Evolutionary conservation across 2,888 invertebrate genomes (phyloP).

Genomic region (Pimpla rufipes): DNA sequence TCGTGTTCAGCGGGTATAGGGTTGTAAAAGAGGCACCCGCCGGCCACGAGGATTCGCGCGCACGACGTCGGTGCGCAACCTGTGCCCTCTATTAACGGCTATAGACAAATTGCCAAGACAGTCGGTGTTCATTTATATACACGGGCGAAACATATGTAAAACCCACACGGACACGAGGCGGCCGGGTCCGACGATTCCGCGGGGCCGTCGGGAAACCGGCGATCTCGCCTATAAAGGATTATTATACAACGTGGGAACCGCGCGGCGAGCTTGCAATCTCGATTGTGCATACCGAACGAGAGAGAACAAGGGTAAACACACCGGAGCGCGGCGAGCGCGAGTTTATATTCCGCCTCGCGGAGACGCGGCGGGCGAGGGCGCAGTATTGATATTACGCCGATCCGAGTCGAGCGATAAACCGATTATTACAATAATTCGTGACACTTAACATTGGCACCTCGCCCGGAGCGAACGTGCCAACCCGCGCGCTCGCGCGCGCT

Average conservation of each 20-base stretch:
- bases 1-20: constrained; percentile 36
- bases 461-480: constrained; percentile 21
- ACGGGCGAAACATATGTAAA: neutral
- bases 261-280: neutral
- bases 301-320: constrained; percentile 21
- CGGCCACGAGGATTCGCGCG: constrained; percentile 19
- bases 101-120: constrained; percentile 64
- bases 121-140: constrained; percentile 26
- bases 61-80: constrained; percentile 66
- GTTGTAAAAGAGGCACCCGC: constrained; percentile 55
- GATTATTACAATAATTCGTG: constrained; percentile 44
- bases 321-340: neutral
- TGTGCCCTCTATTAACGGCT: constrained; percentile 69
- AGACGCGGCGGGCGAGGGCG: neutral
- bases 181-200: neutral
- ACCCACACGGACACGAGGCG: too few species aligned
- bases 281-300: constrained; percentile 20
- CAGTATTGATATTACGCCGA: constrained; percentile 38
- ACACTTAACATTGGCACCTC: constrained; percentile 27
- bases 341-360: too few species aligned
- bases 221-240: neutral
- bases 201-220: neutral
- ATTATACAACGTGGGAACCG: constrained; percentile 47
- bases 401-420: constrained; percentile 5
- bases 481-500: too few species aligned